Evolutionary conservation across 2,797 vertebrate species (phyloP).

Genomic region (Crenichthys baileyi): DNA sequence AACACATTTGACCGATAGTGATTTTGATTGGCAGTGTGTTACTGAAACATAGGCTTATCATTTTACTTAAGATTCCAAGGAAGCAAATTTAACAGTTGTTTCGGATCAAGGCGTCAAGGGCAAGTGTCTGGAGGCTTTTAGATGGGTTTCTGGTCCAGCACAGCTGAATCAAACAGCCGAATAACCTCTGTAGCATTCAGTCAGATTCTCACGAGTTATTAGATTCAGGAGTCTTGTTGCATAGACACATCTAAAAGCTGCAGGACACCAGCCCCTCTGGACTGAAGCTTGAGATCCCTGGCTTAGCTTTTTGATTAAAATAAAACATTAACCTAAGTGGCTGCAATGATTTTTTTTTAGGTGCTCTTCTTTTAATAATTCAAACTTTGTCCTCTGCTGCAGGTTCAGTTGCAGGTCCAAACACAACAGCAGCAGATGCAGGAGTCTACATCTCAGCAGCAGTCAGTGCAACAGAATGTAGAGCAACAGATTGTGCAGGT

Average conservation of each 20-base stretch:
- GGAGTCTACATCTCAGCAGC: conserved; percentile 86
- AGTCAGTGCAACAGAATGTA: conserved; percentile 84
- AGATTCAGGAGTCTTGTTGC: not conserved
- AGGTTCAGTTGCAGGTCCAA: conserved; percentile 95
- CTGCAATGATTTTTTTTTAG: not conserved
- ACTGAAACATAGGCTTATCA: too few relatives aligned
- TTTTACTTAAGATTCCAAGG: too few relatives aligned
- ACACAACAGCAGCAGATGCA: conserved; percentile 89
- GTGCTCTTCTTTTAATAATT: not conserved
- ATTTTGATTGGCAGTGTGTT: too few relatives aligned
- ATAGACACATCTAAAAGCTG: too few relatives aligned
- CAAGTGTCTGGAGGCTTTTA: not conserved
- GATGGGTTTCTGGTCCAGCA: not conserved
- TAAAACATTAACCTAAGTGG: not conserved
- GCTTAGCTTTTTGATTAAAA: not conserved
- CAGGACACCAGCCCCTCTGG: too few relatives aligned
- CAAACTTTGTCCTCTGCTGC: conserved; percentile 18
- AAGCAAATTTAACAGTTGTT: not conserved
- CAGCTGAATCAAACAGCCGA: not conserved
- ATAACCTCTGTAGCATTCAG: not conserved
- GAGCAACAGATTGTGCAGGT: conserved; percentile 95
- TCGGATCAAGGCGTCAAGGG: not conserved
- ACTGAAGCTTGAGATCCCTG: not conserved
- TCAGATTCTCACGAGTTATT: not conserved
- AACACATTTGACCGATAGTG: too few relatives aligned